Evolutionary conservation across 1,140 invertebrate species (phyloP).

Genomic region (Euwallacea similis): DNA sequence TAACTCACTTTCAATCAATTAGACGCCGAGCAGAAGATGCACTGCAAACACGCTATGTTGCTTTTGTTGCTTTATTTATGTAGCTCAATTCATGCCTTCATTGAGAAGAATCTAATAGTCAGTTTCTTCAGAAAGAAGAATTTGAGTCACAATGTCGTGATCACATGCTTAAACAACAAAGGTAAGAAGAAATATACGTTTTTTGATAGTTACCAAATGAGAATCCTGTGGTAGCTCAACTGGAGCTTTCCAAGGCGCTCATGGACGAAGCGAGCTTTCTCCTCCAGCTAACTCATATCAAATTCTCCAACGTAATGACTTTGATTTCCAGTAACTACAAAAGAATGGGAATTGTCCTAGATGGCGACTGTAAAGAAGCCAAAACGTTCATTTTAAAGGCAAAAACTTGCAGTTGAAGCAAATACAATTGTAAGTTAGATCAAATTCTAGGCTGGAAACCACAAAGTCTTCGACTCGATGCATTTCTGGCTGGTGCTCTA

Average conservation of each 20-base stretch:
- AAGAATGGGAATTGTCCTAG: conserved; percentile 22
- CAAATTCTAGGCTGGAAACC: conserved; percentile 37
- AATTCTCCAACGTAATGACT: too few relatives aligned
- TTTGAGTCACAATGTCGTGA: background rate
- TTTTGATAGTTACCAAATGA: too few relatives aligned
- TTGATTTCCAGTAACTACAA: background rate
- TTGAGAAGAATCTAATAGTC: background rate
- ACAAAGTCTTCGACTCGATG: conserved; percentile 37
- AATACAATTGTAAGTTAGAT: background rate
- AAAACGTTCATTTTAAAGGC: conserved; percentile 13
- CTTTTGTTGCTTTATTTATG: background rate
- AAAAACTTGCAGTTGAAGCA: too few relatives aligned
- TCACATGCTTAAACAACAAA: background rate
- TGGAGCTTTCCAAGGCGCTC: too few relatives aligned
- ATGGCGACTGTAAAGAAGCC: conserved; percentile 25
- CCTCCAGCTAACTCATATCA: too few relatives aligned
- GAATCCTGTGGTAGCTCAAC: too few relatives aligned
- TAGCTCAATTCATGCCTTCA: background rate
- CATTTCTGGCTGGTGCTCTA: conserved; percentile 43
- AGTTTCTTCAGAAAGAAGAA: background rate
- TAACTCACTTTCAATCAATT: too few relatives aligned
- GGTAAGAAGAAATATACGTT: background rate
- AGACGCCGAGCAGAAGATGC: background rate
- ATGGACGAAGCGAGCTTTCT: too few relatives aligned
- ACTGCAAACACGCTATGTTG: background rate